Conservation (phyloP, 2,888 invertebrate species). For the Agriopis aurantiaria region DNA sequence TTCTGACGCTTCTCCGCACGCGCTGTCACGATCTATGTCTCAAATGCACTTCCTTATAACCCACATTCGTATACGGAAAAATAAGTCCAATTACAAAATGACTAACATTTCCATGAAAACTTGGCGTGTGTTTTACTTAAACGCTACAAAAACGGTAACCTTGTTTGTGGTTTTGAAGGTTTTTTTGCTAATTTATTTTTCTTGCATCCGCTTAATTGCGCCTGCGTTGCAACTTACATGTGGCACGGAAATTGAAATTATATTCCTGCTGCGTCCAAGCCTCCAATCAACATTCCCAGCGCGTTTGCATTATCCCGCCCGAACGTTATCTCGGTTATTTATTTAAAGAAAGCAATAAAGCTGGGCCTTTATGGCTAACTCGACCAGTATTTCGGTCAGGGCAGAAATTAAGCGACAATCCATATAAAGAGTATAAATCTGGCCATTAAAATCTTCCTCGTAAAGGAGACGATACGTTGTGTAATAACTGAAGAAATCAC, state of each 20-base stretch:
- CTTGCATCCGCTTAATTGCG: conserved; percentile 38
- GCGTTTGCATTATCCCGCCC: conserved; percentile 14
- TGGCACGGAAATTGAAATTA: conserved; percentile 26
- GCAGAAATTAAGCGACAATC: conserved; percentile 48
- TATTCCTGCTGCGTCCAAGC: conserved; percentile 18
- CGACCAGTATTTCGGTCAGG: conserved; percentile 32
- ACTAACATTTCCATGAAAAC: conserved; percentile 68
- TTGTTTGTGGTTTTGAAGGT: conserved; percentile 37
- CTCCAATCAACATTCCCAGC: conserved; percentile 30
- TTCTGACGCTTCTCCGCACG: conserved; percentile 52
- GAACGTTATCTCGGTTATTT: conserved; percentile 24
- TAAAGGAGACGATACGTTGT: conserved; percentile 63
- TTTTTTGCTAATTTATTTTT: conserved; percentile 43
- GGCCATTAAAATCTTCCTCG: conserved; percentile 64
- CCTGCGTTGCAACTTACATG: conserved; percentile 17
- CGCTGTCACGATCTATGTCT: conserved; percentile 56
- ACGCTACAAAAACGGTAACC: conserved; percentile 40
- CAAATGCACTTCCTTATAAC: conserved; percentile 66
- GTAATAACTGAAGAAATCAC: conserved; percentile 69
- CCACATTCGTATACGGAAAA: conserved; percentile 54
- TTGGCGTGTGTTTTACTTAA: conserved; percentile 47
- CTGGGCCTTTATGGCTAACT: conserved; percentile 39
- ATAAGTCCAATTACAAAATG: conserved; percentile 59
- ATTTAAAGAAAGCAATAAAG: conserved; percentile 37
- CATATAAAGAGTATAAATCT: conserved; percentile 54